Evolutionary conservation across 1,140 invertebrate genomes (phyloP).

Genomic region (Lasioglossum albipes): DNA sequence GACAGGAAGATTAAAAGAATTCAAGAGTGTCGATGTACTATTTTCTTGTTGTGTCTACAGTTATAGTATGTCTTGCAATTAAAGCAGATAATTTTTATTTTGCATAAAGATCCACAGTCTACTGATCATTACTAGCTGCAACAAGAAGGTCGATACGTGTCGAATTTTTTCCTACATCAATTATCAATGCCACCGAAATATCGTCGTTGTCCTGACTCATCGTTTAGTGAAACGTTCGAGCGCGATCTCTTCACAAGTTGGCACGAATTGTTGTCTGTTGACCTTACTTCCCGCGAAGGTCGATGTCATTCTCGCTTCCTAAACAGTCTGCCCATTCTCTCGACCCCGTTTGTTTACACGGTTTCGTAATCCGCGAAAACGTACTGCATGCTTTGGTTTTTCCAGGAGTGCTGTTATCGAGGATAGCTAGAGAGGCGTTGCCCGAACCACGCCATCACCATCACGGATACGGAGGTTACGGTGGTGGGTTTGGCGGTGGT

Average conservation of each 20-base stretch:
- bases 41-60: too few relatives aligned
- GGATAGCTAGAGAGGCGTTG: constrained; percentile 24
- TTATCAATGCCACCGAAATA: background rate
- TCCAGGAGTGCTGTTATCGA: background rate
- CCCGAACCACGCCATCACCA: constrained; percentile 28
- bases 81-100: too few relatives aligned
- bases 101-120: too few relatives aligned
- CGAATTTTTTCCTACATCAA: too few relatives aligned
- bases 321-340: background rate
- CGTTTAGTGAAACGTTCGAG: constrained; percentile 4
- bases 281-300: background rate
- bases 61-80: too few relatives aligned
- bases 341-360: background rate
- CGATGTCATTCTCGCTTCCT: background rate
- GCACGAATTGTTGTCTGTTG: background rate
- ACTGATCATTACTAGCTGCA: too few relatives aligned
- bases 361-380: background rate
- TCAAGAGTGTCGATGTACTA: too few relatives aligned
- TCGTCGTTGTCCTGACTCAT: constrained; percentile 6
- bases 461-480: constrained; percentile 7
- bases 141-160: too few relatives aligned
- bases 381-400: background rate
- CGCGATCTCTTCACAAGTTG: background rate
- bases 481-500: background rate
- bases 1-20: too few relatives aligned